Evolutionary conservation across 1,140 invertebrate genomes (phyloP).

Genomic region (Venustaconcha ellipsiformis): DNA sequence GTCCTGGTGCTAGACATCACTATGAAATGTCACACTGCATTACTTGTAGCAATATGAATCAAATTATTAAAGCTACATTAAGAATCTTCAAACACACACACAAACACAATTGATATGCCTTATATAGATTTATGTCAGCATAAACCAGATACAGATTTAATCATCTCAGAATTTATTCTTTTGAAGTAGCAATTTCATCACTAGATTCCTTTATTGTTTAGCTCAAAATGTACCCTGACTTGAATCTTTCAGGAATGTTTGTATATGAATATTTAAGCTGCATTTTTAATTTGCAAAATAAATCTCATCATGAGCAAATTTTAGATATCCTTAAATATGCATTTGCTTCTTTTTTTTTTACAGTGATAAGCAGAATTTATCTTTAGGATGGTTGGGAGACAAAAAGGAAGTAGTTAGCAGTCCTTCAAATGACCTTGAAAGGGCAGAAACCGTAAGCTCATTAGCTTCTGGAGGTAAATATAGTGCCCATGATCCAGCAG

Average conservation of each 20-base stretch:
- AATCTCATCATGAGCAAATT: too few relatives aligned
- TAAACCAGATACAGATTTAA: neutral
- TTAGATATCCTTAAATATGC: neutral
- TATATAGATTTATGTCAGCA: neutral
- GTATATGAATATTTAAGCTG: neutral
- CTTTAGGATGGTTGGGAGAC: constrained; percentile 11
- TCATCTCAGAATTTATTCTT: neutral
- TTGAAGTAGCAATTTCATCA: neutral
- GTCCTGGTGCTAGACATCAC: too few relatives aligned
- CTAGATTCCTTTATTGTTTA: neutral
- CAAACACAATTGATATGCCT: neutral
- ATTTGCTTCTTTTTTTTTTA: constrained; percentile 1
- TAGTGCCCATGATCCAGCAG: constrained; percentile 21
- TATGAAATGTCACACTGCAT: too few relatives aligned
- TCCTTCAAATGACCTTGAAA: constrained; percentile 28
- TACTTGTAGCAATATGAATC: too few relatives aligned
- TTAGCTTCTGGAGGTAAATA: constrained; percentile 37
- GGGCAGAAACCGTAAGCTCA: constrained; percentile 42
- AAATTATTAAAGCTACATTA: neutral
- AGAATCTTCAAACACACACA: neutral
- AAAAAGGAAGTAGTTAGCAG: constrained; percentile 24
- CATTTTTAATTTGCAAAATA: neutral
- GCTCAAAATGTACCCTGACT: neutral
- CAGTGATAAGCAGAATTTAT: constrained; percentile 25
- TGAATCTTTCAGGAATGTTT: neutral